Percentiles rank a stretch among this genome's conserved stretches.
These are phyloP conservation scores for Mesitornis unicolor DNA, from an alignment of 2,113 vertebrate genomes.

Conservation along the genomic window DNA sequence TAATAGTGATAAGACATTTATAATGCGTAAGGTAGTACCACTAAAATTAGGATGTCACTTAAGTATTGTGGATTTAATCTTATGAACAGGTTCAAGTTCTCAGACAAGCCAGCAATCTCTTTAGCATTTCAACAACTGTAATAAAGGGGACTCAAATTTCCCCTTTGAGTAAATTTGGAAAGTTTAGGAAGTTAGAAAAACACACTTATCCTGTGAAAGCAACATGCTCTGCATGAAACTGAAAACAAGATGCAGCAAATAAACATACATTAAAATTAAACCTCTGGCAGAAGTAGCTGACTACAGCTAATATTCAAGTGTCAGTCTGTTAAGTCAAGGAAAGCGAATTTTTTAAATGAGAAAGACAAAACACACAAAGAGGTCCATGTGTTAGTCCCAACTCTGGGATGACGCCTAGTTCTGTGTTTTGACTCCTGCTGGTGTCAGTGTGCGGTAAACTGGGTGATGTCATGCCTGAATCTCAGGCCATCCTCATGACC, in stretches of 20 bases:
- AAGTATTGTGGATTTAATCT: background rate
- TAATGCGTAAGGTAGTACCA: background rate
- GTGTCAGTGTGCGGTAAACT: background rate
- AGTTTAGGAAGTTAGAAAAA: background rate
- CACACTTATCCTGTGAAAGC: background rate
- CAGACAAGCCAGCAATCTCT: background rate
- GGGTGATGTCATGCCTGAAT: background rate
- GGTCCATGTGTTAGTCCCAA: background rate
- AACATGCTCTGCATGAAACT: background rate
- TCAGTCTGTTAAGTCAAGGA: background rate
- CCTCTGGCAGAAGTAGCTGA: background rate
- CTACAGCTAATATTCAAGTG: background rate
- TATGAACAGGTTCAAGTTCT: background rate
- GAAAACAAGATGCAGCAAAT: background rate
- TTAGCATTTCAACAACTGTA: background rate
- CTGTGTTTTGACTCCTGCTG: background rate
- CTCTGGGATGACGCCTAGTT: background rate
- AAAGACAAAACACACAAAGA: background rate
- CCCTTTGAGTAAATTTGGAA: background rate
- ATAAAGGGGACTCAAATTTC: background rate
- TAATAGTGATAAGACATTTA: background rate
- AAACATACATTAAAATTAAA: background rate
- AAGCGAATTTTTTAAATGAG: background rate
- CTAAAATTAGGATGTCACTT: background rate
- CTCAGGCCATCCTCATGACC: background rate